Conservation (phyloP, 2,888 invertebrate species). For the Luperina testacea region DNA sequence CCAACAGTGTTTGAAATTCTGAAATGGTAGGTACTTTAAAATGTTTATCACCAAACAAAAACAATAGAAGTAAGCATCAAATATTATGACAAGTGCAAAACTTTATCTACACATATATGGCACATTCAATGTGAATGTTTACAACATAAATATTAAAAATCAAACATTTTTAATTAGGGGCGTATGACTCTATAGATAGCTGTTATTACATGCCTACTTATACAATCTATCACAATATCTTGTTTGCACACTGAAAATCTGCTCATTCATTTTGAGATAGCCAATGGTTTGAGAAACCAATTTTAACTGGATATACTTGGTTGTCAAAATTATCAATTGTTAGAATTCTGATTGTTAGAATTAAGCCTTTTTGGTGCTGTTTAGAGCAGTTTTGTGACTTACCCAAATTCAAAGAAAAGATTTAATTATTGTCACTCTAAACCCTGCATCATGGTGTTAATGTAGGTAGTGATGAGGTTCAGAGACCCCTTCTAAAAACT, state of each 20-base stretch:
- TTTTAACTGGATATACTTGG: neutral
- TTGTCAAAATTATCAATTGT: constrained; percentile 10
- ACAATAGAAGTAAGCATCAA: neutral
- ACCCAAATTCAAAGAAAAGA: neutral
- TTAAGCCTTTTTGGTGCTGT: neutral
- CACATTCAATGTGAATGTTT: constrained; percentile 3
- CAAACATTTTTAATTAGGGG: constrained; percentile 29
- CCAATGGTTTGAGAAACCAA: neutral
- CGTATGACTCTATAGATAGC: constrained; percentile 19
- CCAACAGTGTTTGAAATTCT: neutral
- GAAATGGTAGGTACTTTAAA: neutral
- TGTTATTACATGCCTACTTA: neutral
- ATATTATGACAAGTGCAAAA: constrained; percentile 19
- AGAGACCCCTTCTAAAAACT: no score
- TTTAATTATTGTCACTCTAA: neutral
- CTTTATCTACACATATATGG: neutral
- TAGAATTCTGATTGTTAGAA: neutral
- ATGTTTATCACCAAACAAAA: neutral
- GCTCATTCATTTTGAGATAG: constrained; percentile 5
- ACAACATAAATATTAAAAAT: constrained; percentile 10
- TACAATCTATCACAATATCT: constrained; percentile 6
- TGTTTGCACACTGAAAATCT: constrained; percentile 18
- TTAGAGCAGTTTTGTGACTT: neutral
- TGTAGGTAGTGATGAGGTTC: neutral
- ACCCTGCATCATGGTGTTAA: neutral